Base-by-base conservation (phyloP, 2,888 invertebrate genomes). In the Endotricha flammealis region DNA sequence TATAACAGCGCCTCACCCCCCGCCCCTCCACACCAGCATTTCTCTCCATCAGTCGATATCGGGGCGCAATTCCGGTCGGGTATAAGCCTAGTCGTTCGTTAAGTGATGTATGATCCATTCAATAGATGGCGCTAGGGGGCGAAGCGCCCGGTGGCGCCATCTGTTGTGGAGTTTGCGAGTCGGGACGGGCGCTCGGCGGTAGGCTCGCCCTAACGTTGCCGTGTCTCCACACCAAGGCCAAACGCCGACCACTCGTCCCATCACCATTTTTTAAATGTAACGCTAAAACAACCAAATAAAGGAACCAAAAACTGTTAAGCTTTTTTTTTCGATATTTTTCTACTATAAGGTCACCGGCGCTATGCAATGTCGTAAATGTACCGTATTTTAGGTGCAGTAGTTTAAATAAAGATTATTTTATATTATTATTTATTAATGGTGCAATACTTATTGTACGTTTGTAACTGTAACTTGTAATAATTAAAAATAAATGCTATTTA, bases 401-500 rank as follows among this genome's bases (percentile, higher is more conserved):
- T 64, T 70, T 74, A 77, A 78, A 69, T 69, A 75, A 57, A 62
- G 70, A 77, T 68, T 81, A 81, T 85, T 83, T 85, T 85, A 83
- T 83, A 81, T 74, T 78, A 76, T 70, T 78, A 83, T 83, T 83
- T 82, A 81, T 82, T 81, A 79, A 77, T 80, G 55, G 81, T 83
- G 79, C 82, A 81, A 80, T 78, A 61, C 58, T 63, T 67, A 74
- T 79, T 80, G 80, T 83, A 79, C 82, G 80, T 82, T 80, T 82
- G 77, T 85, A 80, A 77, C 71, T 82, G 79, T 82, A 82, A 81
- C 79, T 81, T 81, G 72, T 82, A 79, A 70, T 83, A 75, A 66
- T 76, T 79, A 79, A 83, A 81, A 79, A 81, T 85, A 83, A 85
- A 85, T 81, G 81, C 82, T 85, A 86, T 85, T 83, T 85, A 85